Evolutionary conservation across 2,797 vertebrate genomes (phyloP).

Genomic region (Borostomias antarcticus): DNA sequence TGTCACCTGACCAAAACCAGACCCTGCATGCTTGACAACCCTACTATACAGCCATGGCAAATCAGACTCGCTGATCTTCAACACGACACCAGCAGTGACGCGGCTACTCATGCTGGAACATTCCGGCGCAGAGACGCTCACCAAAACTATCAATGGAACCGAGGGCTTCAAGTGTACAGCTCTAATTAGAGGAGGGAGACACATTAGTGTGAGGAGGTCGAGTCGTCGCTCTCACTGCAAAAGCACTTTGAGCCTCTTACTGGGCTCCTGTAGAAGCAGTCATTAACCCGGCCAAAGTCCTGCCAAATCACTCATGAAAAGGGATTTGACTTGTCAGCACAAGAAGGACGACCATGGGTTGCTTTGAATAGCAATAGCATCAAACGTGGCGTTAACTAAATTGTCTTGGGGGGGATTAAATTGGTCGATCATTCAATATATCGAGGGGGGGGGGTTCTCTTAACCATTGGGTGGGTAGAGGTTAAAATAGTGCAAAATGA

Average conservation of each 20-base stretch:
- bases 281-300: slow-evolving; percentile 16
- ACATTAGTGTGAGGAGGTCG: background rate
- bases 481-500: slow-evolving; percentile 52
- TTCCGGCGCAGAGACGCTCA: background rate
- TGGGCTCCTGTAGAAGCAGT: background rate
- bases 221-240: background rate
- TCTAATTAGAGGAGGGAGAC: background rate
- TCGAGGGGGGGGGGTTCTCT: slow-evolving; percentile 46
- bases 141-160: too few relatives aligned
- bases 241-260: slow-evolving; percentile 5
- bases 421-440: slow-evolving; percentile 50
- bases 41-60: too few relatives aligned
- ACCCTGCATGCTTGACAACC: too few relatives aligned
- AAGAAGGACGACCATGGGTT: background rate
- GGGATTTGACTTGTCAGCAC: slow-evolving; percentile 13
- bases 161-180: background rate
- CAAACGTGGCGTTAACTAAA: background rate
- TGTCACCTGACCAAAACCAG: too few relatives aligned
- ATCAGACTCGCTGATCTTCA: too few relatives aligned
- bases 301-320: slow-evolving; percentile 15
- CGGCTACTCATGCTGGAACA: background rate
- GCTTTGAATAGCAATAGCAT: slow-evolving; percentile 18
- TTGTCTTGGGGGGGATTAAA: slow-evolving; percentile 44
- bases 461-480: slow-evolving; percentile 48
- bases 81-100: too few relatives aligned